Base-by-base conservation (phyloP, 2,888 invertebrate genomes). In the Agrilus biguttatus region DNA sequence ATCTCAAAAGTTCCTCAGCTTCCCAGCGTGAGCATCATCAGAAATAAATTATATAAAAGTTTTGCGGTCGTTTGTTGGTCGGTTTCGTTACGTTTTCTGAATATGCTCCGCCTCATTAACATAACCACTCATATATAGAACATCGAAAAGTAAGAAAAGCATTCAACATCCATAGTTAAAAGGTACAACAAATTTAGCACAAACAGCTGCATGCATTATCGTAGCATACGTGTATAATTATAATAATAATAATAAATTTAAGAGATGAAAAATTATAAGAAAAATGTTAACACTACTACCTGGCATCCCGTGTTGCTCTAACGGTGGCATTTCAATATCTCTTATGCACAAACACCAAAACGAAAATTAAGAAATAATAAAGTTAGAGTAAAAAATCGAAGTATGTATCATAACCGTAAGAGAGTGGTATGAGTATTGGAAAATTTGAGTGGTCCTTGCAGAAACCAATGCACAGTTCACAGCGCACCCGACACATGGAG, bases 1-100 rank as follows among this genome's bases (percentile, higher is more conserved):
- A 86, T 85, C 85, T 86, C 86, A 85, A 85, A 85, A 85, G 83
- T 82, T 83, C 83, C 84, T 79, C 79, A 75, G 72, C 74, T 68
- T 64, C 62, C 54, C 51, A 50, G 49, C 52, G 49, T 2, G 55
- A 57, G 57, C 55, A 53, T 49, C 56, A 56, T 59, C 55, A 58
- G 55, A 41, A 40, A 34, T 44, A 48, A 28, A 28, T 10, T 28
- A 10, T 28, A 28, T 2, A 28, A 28, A 28, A 28, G 10, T 10
- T 28, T 28, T 28, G 28, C 28, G 28, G 28, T 28, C 28, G 8
- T 10, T 28, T 10, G 28, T 28, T 17, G 37, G 28, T 28, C 13
- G 37, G 46, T 44, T 42, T 48, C 37, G 47, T 53, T 49, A 28
- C 10, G 28, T 28, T 28, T 28, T 28, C 28, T 53, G 51, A 54